Percentiles rank a stretch among this genome's conserved stretches.
Conservation (phyloP, 2,797 vertebrate genomes). For the Falco cherrug region DNA sequence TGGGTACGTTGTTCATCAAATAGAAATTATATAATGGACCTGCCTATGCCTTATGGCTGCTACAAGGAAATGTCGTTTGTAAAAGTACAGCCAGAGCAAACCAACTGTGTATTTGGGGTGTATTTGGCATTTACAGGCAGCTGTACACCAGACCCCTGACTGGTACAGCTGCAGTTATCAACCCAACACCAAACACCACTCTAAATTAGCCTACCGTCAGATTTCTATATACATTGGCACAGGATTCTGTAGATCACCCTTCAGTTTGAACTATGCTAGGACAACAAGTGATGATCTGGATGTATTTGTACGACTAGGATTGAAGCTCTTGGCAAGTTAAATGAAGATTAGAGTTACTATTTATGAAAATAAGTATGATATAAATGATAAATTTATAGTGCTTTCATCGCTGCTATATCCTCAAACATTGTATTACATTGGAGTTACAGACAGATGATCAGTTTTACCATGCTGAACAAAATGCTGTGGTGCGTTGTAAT, state of each 20-base stretch:
- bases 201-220: background rate
- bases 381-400: background rate
- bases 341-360: background rate
- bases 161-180: background rate
- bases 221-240: background rate
- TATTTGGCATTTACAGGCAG: background rate
- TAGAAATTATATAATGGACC: background rate
- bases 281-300: background rate
- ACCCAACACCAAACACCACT: background rate
- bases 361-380: background rate
- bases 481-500: background rate
- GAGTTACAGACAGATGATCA: background rate
- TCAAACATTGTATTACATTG: background rate
- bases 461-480: background rate
- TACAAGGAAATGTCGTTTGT: background rate
- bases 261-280: background rate
- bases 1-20: background rate
- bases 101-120: background rate
- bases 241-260: background rate
- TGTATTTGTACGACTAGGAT: background rate
- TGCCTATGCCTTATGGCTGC: background rate
- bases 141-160: background rate
- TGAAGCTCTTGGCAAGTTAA: background rate
- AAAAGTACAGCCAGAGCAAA: background rate
- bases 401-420: background rate